Evolutionary conservation across 2,888 invertebrate genomes (phyloP), one percentile per base, ranked within the genome.

Genomic region (Quadroppia sp.): DNA sequence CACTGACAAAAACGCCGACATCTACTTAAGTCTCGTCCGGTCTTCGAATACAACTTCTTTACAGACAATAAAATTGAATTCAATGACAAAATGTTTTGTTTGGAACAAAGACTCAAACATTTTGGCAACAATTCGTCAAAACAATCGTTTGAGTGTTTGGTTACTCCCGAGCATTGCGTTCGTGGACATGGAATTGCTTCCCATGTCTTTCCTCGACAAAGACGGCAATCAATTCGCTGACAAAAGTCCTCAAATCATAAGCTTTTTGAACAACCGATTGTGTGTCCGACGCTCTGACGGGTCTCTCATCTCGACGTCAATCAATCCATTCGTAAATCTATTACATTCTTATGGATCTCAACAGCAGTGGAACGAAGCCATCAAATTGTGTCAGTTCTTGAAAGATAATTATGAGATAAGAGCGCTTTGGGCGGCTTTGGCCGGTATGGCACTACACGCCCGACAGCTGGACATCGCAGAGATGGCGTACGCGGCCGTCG

Each of bases 401-500:
- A 88, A 87, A 83, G 87, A 87, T 81, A 79, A 76, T 59, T 61
- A 45, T n/a, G 76, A 82, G 80, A 81, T 81, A 71, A 80, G 81
- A 61, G 77, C 78, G n/a, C 84, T 96, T 20, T 99, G 98, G 98
- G 92, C 95, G 0, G 93, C 93, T 78, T 85, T 98, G 78, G 98
- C 97, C 0, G 93, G 94, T 0, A 86, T 96, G 82, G 90, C 98
- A 0, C 91, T 92, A 74, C 89, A 92, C 78, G 88, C 89, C 76
- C 90, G 90, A 81, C 91, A 96, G 79, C 83, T 95, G 72, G 88
- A 89, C 75, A 89, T 94, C 7, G 95, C 97, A 20, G 97, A 98
- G 84, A 92, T 96, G 81, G 94, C 96, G 0, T 99, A 94, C 82
- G 91, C 95, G 11, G 90, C 91, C 13, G 89, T 94, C n/a, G 86